A percentile compares a stretch with the other conserved stretches of the same genome.
Conservation (phyloP, 2,797 vertebrate genomes). For the Chelon labrosus region DNA sequence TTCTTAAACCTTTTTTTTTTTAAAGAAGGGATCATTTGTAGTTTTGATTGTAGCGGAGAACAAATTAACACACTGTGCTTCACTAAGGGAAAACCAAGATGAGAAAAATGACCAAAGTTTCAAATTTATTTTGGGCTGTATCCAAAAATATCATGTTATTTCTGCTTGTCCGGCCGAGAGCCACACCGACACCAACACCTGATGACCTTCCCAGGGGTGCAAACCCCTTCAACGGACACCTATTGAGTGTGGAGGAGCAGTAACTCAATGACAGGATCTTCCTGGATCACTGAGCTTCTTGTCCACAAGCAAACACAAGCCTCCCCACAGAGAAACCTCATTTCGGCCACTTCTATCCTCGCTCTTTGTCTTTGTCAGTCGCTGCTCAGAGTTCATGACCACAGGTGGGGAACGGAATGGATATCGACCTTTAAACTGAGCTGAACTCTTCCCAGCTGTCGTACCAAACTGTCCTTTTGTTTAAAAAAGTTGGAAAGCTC, state of each 20-base stretch:
- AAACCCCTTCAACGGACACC: constrained; percentile 38
- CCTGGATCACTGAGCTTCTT: constrained; percentile 61
- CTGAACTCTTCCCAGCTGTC: constrained; percentile 36
- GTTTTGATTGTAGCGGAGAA: neutral
- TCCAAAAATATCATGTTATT: constrained; percentile 9
- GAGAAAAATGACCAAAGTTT: neutral
- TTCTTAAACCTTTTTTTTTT: neutral
- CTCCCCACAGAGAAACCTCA: constrained; percentile 63
- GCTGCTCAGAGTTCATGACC: constrained; percentile 46
- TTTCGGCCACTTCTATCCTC: constrained; percentile 52
- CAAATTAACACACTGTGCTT: neutral
- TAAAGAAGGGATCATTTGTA: neutral
- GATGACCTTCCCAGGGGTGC: constrained; percentile 28
- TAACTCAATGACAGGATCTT: constrained; percentile 51
- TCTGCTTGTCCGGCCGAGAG: constrained; percentile 21
- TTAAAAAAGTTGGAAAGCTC: constrained; percentile 30
- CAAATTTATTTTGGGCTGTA: neutral
- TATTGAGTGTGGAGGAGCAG: constrained; percentile 46
- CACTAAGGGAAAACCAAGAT: neutral
- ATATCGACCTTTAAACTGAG: constrained; percentile 51
- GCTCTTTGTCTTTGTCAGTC: constrained; percentile 69
- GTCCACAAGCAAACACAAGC: constrained; percentile 36
- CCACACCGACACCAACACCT: constrained; percentile 36
- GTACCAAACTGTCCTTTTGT: constrained; percentile 35
- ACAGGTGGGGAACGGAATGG: constrained; percentile 39